These are phyloP conservation scores for Malacoraja senta DNA, from an alignment of 2,797 vertebrate genomes.

Conservation along the genomic window DNA sequence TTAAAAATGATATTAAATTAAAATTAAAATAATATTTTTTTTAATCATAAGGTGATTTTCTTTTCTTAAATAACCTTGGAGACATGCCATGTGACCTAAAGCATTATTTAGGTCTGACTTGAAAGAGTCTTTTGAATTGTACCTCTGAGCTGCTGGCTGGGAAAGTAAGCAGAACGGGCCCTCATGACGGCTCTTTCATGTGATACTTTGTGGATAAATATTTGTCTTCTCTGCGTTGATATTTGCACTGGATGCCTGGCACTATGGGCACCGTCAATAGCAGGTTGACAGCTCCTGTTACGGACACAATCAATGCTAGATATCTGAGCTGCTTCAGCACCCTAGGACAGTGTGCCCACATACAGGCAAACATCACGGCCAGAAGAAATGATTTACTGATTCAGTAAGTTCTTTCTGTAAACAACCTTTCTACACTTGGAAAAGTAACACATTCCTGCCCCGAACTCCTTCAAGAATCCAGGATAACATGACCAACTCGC, in stretches of 20 bases:
- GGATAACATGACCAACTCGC: not conserved
- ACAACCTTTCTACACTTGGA: not conserved
- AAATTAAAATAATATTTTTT: too few species aligned
- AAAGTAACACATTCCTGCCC: not conserved
- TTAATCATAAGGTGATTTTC: too few species aligned
- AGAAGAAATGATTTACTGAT: not conserved
- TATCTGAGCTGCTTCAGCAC: not conserved
- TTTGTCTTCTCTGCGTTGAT: conserved; percentile 3
- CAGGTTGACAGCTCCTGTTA: too few species aligned
- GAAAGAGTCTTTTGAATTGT: not conserved
- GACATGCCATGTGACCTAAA: not conserved
- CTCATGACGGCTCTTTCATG: not conserved
- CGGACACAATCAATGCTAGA: too few species aligned
- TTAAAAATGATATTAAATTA: too few species aligned
- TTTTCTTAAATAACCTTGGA: not conserved
- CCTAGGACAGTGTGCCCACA: not conserved
- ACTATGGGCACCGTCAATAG: not conserved
- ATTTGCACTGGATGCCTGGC: conserved; percentile 14
- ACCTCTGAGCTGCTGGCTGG: not conserved
- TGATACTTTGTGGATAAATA: conserved; percentile 11
- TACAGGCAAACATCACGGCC: not conserved
- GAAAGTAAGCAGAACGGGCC: not conserved
- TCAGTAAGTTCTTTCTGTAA: not conserved
- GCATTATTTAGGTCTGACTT: not conserved
- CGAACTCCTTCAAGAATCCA: not conserved